Evolutionary conservation across 2,888 invertebrate species (phyloP).

Genomic region (Cataglyphis albicans): DNA sequence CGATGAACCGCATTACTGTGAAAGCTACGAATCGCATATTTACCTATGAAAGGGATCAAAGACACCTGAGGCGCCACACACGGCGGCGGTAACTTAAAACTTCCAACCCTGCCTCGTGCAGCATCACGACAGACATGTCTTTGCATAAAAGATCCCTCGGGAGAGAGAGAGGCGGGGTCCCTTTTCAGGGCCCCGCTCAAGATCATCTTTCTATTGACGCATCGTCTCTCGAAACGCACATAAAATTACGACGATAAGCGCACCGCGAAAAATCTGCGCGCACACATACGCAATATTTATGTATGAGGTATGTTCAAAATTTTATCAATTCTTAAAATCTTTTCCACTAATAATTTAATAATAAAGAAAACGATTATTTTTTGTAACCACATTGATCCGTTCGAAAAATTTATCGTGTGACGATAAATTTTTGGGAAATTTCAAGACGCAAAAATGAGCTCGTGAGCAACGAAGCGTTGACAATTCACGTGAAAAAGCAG

Average conservation of each 20-base stretch:
- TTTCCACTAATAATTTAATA: not conserved
- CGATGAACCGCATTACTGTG: constrained; percentile 49
- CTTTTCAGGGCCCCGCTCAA: constrained; percentile 70
- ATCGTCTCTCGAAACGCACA: constrained; percentile 62
- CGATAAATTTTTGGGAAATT: constrained; percentile 10
- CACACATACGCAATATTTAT: not conserved
- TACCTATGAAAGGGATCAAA: constrained; percentile 82
- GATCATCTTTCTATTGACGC: constrained; percentile 85
- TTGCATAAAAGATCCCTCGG: constrained; percentile 77
- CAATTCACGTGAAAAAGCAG: constrained; percentile 70
- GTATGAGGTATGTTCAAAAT: not conserved
- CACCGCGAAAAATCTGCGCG: constrained; percentile 16
- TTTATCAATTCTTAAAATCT: not conserved
- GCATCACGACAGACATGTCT: constrained; percentile 82
- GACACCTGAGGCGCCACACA: constrained; percentile 85
- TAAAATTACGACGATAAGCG: constrained; percentile 68
- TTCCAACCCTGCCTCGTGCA: constrained; percentile 66
- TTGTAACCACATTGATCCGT: not conserved
- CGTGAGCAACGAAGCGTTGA: constrained; percentile 63
- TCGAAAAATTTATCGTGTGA: not conserved
- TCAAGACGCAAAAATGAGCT: constrained; percentile 2
- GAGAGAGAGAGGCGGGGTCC: constrained; percentile 59
- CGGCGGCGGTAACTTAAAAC: constrained; percentile 84
- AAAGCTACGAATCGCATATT: constrained; percentile 79
- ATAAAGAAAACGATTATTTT: not conserved